phyloP scores from a whole-genome alignment of 2,888 invertebrate species.

The Perizoma affinitatum region DNA sequence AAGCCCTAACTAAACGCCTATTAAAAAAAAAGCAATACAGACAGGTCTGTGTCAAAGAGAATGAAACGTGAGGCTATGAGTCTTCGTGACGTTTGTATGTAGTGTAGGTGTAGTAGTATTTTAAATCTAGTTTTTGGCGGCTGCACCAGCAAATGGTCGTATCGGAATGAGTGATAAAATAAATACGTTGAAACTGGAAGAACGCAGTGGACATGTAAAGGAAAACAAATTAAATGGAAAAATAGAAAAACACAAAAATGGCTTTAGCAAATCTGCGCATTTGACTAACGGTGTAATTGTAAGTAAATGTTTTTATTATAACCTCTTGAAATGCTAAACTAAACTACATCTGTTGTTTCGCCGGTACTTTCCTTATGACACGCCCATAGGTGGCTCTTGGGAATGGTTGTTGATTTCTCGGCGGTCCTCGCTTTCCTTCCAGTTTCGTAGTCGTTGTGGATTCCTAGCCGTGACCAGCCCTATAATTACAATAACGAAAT shows the following conservation, averaged over 20 bases:
- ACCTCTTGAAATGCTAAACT: constrained; percentile 31
- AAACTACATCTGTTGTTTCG: not conserved
- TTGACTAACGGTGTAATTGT: constrained; percentile 60
- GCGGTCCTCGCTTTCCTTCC: no score
- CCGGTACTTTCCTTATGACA: not conserved
- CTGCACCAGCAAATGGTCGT: constrained; percentile 49
- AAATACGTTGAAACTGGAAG: constrained; percentile 41
- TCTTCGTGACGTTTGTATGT: no score
- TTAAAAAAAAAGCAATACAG: no score
- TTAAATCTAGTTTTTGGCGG: constrained; percentile 63
- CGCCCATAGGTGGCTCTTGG: not conserved
- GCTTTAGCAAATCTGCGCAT: constrained; percentile 53
- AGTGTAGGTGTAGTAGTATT: no score
- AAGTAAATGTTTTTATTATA: constrained; percentile 56
- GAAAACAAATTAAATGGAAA: constrained; percentile 58
- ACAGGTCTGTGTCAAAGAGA: no score
- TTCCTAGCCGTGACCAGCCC: no score
- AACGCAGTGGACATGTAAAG: constrained; percentile 50
- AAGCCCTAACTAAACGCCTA: no score
- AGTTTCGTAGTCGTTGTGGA: no score
- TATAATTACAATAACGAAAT: no score
- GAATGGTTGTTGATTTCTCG: no score
- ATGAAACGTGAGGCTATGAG: no score
- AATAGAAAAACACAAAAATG: constrained; percentile 58
- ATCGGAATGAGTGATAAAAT: constrained; percentile 40